Percentiles rank a stretch among this genome's conserved stretches.
phyloP scores from a whole-genome alignment of 2,888 invertebrate species.

The Caenorhabditis doughertyi region DNA sequence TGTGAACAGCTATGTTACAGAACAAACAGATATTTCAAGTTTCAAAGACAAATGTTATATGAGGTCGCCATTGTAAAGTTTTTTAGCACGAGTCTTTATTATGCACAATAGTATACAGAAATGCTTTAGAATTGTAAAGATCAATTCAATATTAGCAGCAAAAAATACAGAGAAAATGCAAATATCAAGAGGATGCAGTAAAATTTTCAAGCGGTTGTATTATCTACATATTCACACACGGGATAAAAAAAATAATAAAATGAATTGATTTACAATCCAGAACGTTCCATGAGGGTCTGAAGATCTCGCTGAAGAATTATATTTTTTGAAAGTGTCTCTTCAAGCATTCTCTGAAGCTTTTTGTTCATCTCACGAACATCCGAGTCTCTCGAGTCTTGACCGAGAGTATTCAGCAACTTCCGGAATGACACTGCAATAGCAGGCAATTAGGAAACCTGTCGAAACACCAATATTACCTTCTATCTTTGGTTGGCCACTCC shows the following conservation, averaged over 20 bases:
- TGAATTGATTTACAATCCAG: conserved; percentile 63
- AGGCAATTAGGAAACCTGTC: neutral
- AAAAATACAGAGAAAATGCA: conserved; percentile 32
- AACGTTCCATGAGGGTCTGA: conserved; percentile 72
- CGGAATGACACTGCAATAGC: conserved; percentile 57
- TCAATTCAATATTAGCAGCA: conserved; percentile 3
- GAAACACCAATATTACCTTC: conserved; percentile 6
- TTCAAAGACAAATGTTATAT: too few species aligned
- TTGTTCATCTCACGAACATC: conserved; percentile 75
- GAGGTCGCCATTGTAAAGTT: too few species aligned
- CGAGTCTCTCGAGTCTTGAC: conserved; percentile 58
- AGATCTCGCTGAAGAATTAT: conserved; percentile 73
- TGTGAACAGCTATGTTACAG: too few species aligned
- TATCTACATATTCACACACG: conserved; percentile 48
- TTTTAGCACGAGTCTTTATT: too few species aligned
- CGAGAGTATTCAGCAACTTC: conserved; percentile 67
- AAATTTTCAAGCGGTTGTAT: neutral
- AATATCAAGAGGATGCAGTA: neutral
- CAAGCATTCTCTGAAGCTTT: conserved; percentile 73
- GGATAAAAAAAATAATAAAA: neutral
- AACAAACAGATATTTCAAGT: too few species aligned
- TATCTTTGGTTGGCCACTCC: conserved; percentile 18
- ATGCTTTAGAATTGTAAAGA: conserved; percentile 15
- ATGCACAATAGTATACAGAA: conserved; percentile 7
- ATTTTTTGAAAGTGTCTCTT: conserved; percentile 76